Evolutionary conservation across 2,797 vertebrate genomes (phyloP).

Genomic region (Lerista edwardsae): DNA sequence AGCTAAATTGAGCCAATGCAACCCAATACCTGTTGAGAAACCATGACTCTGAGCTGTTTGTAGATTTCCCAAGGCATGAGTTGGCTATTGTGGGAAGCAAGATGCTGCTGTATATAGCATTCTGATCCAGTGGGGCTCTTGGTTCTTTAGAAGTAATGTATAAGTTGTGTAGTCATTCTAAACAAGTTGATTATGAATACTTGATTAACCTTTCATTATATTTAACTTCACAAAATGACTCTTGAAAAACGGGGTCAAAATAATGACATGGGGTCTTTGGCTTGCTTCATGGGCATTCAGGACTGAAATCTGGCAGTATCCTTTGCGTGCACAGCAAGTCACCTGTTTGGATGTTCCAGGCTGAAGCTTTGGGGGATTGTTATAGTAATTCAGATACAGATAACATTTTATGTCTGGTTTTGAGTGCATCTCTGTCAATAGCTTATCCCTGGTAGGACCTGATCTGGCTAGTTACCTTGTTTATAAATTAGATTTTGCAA

Average conservation of each 20-base stretch:
- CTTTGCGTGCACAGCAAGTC: rapidly evolving
- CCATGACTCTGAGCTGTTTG: too few relatives aligned
- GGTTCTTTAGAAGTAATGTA: neutral
- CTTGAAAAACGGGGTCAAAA: neutral
- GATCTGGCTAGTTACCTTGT: slow-evolving; percentile 33
- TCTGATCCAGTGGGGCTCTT: too few relatives aligned
- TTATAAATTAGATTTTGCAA: slow-evolving; percentile 50
- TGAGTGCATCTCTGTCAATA: neutral
- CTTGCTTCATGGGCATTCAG: neutral
- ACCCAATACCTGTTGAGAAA: neutral
- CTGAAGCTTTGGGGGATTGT: neutral
- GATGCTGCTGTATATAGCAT: neutral
- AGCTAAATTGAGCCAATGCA: neutral
- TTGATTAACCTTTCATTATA: neutral
- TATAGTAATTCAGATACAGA: neutral
- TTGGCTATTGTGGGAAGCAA: neutral
- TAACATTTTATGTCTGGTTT: neutral
- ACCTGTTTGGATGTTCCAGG: neutral
- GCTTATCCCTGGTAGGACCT: neutral
- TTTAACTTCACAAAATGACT: neutral
- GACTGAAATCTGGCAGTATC: neutral
- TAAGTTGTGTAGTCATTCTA: too few relatives aligned
- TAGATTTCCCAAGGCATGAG: too few relatives aligned
- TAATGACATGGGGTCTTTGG: too few relatives aligned
- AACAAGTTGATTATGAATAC: neutral